These are phyloP conservation scores for Cremastinae sp. DNA, from an alignment of 2,888 invertebrate species.

Conservation along the genomic window DNA sequence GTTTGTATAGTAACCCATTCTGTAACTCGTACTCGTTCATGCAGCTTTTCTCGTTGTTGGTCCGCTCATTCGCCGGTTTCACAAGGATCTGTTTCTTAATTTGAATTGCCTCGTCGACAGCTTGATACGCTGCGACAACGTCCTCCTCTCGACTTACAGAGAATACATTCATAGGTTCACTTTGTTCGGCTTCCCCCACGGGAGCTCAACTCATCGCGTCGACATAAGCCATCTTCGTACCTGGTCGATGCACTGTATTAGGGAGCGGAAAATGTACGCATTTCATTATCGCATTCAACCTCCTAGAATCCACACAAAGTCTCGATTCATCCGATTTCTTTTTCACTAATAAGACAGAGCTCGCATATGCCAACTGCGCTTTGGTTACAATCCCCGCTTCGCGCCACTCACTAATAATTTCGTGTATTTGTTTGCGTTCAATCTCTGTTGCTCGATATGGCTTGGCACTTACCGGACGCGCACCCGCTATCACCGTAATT, in stretches of 20 bases:
- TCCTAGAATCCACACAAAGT: no score
- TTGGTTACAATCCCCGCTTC: slow-evolving; percentile 38
- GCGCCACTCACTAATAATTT: slow-evolving; percentile 21
- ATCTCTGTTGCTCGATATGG: slow-evolving; percentile 5
- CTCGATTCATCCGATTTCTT: no score
- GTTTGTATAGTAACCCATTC: slow-evolving; percentile 15
- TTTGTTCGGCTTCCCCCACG: slow-evolving; percentile 9
- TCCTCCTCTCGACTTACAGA: not conserved
- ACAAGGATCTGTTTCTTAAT: not conserved
- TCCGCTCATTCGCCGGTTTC: not conserved
- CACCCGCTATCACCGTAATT: slow-evolving; percentile 2
- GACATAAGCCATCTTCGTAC: slow-evolving; percentile 58
- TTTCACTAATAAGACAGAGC: no score
- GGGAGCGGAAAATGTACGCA: no score
- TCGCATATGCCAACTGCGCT: slow-evolving; percentile 29
- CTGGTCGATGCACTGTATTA: slow-evolving; percentile 64
- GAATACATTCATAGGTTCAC: not conserved
- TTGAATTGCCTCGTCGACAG: not conserved
- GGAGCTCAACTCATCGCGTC: slow-evolving; percentile 62
- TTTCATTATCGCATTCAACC: no score
- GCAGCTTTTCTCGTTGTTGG: not conserved
- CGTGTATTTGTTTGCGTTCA: slow-evolving; percentile 11
- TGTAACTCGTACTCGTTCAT: slow-evolving; percentile 4
- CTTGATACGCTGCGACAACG: not conserved
- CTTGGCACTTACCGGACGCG: not conserved